phyloP scores from a whole-genome alignment of 2,797 vertebrate species.

The Telmatherina bonti region DNA sequence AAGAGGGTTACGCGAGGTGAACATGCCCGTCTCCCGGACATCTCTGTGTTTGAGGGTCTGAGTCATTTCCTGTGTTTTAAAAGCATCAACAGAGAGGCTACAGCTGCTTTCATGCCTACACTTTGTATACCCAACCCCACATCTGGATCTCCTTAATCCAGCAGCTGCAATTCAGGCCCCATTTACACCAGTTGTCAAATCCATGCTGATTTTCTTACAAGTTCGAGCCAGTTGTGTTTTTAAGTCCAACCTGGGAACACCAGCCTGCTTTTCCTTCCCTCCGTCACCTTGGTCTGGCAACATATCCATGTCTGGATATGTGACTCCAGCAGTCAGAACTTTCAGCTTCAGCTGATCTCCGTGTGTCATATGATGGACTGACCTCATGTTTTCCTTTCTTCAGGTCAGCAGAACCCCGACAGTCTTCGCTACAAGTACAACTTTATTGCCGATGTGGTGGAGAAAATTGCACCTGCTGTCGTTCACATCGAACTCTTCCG shows the following conservation, averaged over 20 bases:
- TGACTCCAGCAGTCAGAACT: neutral
- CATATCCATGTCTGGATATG: too few relatives aligned
- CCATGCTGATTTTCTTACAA: too few relatives aligned
- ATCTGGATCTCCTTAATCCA: constrained; percentile 35
- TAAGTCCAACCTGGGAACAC: neutral
- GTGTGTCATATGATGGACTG: neutral
- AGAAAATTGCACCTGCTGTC: constrained; percentile 99
- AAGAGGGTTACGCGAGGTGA: constrained; percentile 14
- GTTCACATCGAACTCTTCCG: constrained; percentile 95
- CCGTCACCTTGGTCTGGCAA: too few relatives aligned
- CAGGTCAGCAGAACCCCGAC: constrained; percentile 92
- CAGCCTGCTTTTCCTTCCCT: neutral
- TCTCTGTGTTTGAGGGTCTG: neutral
- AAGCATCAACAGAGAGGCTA: constrained; percentile 15
- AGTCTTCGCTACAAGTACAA: constrained; percentile 93
- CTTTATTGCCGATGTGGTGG: constrained; percentile 98
- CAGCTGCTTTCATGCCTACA: constrained; percentile 38
- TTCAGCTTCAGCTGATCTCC: neutral
- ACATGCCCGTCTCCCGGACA: neutral
- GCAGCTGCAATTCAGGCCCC: neutral
- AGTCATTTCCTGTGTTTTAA: constrained; percentile 53
- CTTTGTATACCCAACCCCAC: constrained; percentile 15
- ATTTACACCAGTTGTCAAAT: neutral
- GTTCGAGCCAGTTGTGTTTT: too few relatives aligned
- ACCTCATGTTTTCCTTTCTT: neutral